A percentile compares a stretch with the other conserved stretches of the same genome.
Conservation (phyloP, 1,140 invertebrate species). For the Calephelis virginiensis region DNA sequence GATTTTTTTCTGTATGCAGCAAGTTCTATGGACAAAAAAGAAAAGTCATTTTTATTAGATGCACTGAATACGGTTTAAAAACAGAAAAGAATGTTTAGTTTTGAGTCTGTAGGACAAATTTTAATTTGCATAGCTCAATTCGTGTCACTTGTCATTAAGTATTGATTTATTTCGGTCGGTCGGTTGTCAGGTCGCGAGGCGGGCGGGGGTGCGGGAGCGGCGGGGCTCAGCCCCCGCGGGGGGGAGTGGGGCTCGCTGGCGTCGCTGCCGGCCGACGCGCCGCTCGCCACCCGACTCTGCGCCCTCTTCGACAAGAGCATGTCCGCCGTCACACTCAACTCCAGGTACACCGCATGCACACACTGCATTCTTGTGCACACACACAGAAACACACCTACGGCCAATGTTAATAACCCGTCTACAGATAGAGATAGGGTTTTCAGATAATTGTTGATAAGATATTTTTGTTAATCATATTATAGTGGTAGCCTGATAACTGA, state of each 20-base stretch:
- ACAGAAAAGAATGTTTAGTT: too few species aligned
- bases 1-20: too few species aligned
- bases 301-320: slow-evolving; percentile 61
- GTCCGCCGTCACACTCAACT: slow-evolving; percentile 34
- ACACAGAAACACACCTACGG: background rate
- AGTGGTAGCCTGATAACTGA: too few species aligned
- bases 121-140: too few species aligned
- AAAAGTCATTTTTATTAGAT: too few species aligned
- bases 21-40: too few species aligned
- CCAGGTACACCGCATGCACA: slow-evolving; percentile 28
- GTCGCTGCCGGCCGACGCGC: slow-evolving; percentile 42
- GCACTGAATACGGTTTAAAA: too few species aligned
- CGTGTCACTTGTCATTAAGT: background rate
- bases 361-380: background rate
- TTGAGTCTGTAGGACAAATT: too few species aligned
- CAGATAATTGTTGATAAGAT: too few species aligned
- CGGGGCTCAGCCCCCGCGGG: slow-evolving; percentile 43
- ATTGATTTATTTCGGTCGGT: too few species aligned
- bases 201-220: slow-evolving; percentile 10
- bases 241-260: slow-evolving; percentile 39
- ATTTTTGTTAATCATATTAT: too few species aligned
- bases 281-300: slow-evolving; percentile 49
- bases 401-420: background rate
- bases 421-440: too few species aligned
- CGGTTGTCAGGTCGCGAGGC: background rate